Evolutionary conservation across 1,140 invertebrate species (phyloP).

Genomic region (Zaprionus gabonicus): DNA sequence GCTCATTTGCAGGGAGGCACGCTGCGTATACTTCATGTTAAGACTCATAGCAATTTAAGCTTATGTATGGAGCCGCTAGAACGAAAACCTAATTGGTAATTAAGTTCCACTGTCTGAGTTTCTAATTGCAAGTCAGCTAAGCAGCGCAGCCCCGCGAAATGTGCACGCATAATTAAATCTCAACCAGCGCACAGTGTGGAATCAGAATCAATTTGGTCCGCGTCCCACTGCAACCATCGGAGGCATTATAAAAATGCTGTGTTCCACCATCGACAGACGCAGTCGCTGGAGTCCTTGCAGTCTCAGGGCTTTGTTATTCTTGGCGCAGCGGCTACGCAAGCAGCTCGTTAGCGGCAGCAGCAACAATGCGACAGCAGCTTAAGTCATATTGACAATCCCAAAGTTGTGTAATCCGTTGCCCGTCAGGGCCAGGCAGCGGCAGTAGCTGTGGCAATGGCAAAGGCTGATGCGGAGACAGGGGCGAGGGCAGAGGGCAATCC

Average conservation of each 20-base stretch:
- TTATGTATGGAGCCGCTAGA: constrained; percentile 56
- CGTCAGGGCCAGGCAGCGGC: constrained; percentile 7
- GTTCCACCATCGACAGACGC: constrained; percentile 10
- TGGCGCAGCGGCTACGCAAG: constrained; percentile 68
- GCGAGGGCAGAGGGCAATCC: constrained; percentile 30
- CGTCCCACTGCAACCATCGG: constrained; percentile 22
- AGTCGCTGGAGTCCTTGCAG: neutral
- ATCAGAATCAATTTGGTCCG: constrained; percentile 62
- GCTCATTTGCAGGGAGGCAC: constrained; percentile 36
- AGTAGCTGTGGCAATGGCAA: neutral
- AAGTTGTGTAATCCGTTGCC: constrained; percentile 71
- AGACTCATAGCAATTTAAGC: constrained; percentile 60
- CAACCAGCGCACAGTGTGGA: constrained; percentile 30
- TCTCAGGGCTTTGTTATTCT: constrained; percentile 66
- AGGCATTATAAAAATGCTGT: constrained; percentile 62
- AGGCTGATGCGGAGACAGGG: neutral
- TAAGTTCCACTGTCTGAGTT: constrained; percentile 37
- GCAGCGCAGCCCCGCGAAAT: constrained; percentile 55
- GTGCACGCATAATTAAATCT: constrained; percentile 76
- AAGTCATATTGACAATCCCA: constrained; percentile 69
- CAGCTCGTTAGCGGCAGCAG: constrained; percentile 66
- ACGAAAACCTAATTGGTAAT: constrained; percentile 47
- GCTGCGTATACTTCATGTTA: constrained; percentile 58
- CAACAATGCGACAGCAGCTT: constrained; percentile 44
- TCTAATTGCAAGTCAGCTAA: constrained; percentile 21